A percentile compares a stretch with the other conserved stretches of the same genome.
These are phyloP conservation scores for Escarpia spicata DNA, from an alignment of 2,888 invertebrate species.

Conservation along the genomic window DNA sequence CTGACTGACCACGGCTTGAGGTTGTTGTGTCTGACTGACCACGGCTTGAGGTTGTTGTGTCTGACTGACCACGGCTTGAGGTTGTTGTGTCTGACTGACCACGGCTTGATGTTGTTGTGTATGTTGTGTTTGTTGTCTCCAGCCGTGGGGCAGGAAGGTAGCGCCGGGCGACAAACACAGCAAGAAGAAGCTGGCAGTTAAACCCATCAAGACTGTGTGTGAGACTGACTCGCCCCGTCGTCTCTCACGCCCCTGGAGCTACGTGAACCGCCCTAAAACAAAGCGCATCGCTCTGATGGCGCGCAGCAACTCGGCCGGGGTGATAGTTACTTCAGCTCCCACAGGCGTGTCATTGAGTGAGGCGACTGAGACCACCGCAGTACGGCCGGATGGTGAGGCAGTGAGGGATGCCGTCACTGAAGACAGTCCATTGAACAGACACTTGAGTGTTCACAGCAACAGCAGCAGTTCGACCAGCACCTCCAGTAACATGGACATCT, in stretches of 20 bases:
- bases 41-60: neutral
- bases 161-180: neutral
- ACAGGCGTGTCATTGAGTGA: too few relatives aligned
- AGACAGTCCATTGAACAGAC: neutral
- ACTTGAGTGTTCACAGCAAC: neutral
- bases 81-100: neutral
- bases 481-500: neutral
- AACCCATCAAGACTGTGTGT: neutral
- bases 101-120: neutral
- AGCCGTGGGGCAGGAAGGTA: conserved; percentile 4
- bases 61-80: conserved; percentile 6
- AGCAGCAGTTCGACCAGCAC: neutral
- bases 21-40: neutral
- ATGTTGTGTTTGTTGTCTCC: neutral
- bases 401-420: neutral
- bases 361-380: neutral
- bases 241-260: neutral
- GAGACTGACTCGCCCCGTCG: neutral
- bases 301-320: neutral
- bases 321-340: neutral
- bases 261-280: neutral
- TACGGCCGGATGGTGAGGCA: neutral
- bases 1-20: conserved; percentile 6
- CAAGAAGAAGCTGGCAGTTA: neutral
- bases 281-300: neutral